Conservation (phyloP, 2,888 invertebrate species). For the Chloroclystis v-ata region DNA sequence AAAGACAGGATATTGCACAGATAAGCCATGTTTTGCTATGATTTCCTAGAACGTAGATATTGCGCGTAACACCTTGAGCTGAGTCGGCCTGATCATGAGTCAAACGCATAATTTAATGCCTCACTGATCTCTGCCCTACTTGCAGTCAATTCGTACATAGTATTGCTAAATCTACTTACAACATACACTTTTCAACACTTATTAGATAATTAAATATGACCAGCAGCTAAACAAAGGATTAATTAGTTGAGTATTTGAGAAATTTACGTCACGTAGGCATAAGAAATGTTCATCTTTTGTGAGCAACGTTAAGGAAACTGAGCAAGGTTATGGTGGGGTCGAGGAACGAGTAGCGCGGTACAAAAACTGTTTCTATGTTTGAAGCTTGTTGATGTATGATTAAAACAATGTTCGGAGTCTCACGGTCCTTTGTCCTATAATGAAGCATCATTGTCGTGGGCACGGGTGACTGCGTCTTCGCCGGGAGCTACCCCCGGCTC, state of each 20-base stretch:
- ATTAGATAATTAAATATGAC: constrained; percentile 3
- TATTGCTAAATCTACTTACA: constrained; percentile 29
- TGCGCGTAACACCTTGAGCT: constrained; percentile 32
- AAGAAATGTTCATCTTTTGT: constrained; percentile 3
- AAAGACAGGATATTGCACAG: constrained; percentile 39
- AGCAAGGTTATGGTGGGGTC: background rate
- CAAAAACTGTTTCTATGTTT: constrained; percentile 10
- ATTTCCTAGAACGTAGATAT: constrained; percentile 42
- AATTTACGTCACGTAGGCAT: background rate
- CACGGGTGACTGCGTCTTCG: constrained; percentile 55
- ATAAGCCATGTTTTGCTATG: constrained; percentile 24
- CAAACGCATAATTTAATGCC: constrained; percentile 52
- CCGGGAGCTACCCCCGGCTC: constrained; percentile 55
- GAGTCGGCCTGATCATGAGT: constrained; percentile 36
- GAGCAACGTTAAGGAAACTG: background rate
- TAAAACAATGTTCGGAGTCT: constrained; percentile 53
- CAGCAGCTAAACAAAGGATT: constrained; percentile 7
- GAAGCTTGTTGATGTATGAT: constrained; percentile 30
- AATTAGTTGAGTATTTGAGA: constrained; percentile 10
- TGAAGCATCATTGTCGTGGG: constrained; percentile 66
- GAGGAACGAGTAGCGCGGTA: constrained; percentile 1
- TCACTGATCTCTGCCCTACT: constrained; percentile 40
- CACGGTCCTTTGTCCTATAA: constrained; percentile 65
- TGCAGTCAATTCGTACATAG: constrained; percentile 16
- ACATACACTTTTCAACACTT: background rate